Base-by-base conservation (phyloP, 37 sponge, comb jelly and placozoan genomes). In the Halisarca cf. caerulea region DNA sequence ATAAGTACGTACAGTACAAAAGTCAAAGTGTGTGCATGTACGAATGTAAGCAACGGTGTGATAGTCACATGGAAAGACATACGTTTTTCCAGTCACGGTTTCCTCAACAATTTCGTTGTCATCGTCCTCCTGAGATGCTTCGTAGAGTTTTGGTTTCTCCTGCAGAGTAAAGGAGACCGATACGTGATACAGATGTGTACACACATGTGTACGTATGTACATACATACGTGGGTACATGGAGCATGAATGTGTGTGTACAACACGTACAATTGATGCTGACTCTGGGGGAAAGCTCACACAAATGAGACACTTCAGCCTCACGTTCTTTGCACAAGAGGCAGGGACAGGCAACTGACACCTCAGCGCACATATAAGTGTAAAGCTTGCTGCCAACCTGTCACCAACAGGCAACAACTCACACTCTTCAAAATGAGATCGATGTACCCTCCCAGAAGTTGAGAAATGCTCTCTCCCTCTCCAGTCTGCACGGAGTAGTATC, bases 401-500 rank as follows among this genome's bases (percentile, higher is more conserved):
- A 47, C 6, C 51, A n/a, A n/a, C n/a, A n/a, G n/a, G n/a, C n/a
- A n/a, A n/a, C 11, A 74, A 74, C 77, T 17, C 42, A 74, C 77
- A 37, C 20, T 25, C 15, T 41, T 74, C 77, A 74, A 18, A 44
- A 74, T 74, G 45, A 74, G 77, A 37, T 74, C 77, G 6, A 74
- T 74, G 77, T 74, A 74, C n/a, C 44, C 18, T 15, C 59, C 34
- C 30, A 80, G 58, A 15, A 59, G 80, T 33, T 55, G 58, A 2
- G 80, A 61, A 61, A 61, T 27, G 33, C 21, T 25, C 23, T 62
- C 62, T n/a, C 73, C 40, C 57, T 74, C 85, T 37, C 53, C 55
- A 21, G 86, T 86, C 80, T 86, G 86, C 35, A 86, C 86, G 24
- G 86, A 86, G 80, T 86, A 79, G 86, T 79, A 86, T 15, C 78